Evolutionary conservation across 2,797 vertebrate genomes (phyloP).

Genomic region (Semaprochilodus insignis): DNA sequence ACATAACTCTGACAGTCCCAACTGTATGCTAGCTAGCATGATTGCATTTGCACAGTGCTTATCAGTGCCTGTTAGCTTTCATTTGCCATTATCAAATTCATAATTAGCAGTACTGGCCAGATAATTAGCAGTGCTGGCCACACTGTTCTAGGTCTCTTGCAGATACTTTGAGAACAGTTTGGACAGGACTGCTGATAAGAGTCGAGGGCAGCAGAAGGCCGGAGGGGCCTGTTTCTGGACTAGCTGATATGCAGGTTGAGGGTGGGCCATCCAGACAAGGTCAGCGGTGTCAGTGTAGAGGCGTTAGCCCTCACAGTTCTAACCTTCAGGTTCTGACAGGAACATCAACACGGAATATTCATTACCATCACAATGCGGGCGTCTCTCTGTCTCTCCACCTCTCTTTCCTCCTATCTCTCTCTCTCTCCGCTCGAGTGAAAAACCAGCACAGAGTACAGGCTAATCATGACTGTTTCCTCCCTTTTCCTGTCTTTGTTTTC

Average conservation of each 20-base stretch:
- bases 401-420: neutral
- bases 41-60: no score
- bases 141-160: neutral
- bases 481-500: constrained; percentile 16
- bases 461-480: neutral
- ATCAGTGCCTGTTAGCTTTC: neutral
- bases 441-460: neutral
- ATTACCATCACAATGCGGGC: neutral
- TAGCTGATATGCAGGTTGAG: neutral
- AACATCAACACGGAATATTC: constrained; percentile 33
- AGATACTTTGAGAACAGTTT: neutral
- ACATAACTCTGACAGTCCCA: no score
- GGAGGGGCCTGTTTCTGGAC: neutral
- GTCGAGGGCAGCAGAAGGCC: neutral
- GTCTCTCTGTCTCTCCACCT: constrained; percentile 17
- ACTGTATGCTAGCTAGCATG: no score
- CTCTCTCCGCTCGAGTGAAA: constrained; percentile 10
- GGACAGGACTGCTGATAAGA: neutral
- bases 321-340: constrained; percentile 29
- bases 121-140: neutral
- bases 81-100: neutral
- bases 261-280: constrained; percentile 4
- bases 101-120: neutral
- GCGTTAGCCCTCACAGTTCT: neutral
- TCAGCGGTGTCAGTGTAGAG: neutral